Evolutionary conservation across 2,797 vertebrate genomes (phyloP).

Genomic region (Myiothlypis coronata): DNA sequence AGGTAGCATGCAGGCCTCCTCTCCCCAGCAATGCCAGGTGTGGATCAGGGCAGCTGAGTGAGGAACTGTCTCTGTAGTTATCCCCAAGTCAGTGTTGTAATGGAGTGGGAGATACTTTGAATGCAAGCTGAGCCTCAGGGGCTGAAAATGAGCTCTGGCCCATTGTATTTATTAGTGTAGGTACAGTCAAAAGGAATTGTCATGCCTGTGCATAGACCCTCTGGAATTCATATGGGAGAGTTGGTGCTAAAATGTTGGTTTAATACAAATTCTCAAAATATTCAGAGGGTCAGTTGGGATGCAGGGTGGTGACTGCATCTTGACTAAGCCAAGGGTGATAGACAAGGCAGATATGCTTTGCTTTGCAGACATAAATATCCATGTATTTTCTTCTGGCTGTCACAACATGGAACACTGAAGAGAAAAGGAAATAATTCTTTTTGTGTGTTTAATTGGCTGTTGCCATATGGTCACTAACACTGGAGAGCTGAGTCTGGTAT

Average conservation of each 20-base stretch:
- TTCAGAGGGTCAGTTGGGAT: background rate
- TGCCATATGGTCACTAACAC: background rate
- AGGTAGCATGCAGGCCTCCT: background rate
- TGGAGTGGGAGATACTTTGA: background rate
- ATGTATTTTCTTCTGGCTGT: background rate
- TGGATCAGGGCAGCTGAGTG: rapidly evolving
- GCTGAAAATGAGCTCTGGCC: background rate
- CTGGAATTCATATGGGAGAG: background rate
- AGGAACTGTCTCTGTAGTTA: background rate
- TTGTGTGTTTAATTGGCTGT: background rate
- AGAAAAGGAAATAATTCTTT: background rate
- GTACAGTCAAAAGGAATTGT: background rate
- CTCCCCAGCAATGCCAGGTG: background rate
- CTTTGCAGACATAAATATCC: background rate
- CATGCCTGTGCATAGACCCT: background rate
- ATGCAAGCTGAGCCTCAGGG: background rate
- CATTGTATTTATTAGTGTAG: background rate
- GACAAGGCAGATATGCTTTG: background rate
- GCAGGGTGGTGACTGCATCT: background rate
- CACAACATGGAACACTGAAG: background rate
- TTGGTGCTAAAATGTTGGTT: background rate
- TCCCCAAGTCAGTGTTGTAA: background rate
- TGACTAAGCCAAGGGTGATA: background rate
- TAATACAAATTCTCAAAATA: background rate
- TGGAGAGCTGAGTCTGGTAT: background rate